Evolutionary conservation across 2,797 vertebrate genomes (phyloP), one percentile per base, ranked within the genome.

Genomic region (Vireo griseus): DNA sequence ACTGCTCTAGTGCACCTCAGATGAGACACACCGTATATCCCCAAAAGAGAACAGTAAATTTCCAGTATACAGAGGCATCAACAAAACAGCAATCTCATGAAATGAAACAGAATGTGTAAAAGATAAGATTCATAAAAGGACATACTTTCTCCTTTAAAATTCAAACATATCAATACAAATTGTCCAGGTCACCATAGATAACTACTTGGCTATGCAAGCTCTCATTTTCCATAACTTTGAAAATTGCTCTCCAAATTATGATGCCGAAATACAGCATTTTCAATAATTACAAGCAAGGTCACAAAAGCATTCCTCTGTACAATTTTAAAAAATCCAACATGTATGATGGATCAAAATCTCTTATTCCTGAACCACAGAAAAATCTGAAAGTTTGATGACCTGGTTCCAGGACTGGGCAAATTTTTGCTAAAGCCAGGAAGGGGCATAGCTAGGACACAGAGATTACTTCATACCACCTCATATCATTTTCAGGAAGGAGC

Each of bases 71-170:
- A 57, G 47, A 84, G 35, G 21, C 25, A 90, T 54, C 35, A 75
- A 68, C 28, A 68, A 42, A 40, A 62, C 12, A 65, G 16, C 3
- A 3, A 26, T 31, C 37, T 12, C 29, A 77, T 35, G 9, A 84
- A 76, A 90, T 84, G 33, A 67, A 78, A 88, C 11, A 68, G 66
- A 92, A 86, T 16, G 7, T 11, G 3, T n/a, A 74, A 10, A 9
- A 75, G 25, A 5, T 50, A 78, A 72, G 35, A 81, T 18, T 65
- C 37, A 28, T 51, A 51, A 86, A 88, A 57, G 19, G 7, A 68
- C 8, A 91, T n/a, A 24, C 3, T 19, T 91, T 33, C 69, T 52
- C 28, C 28, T 82, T 91, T 73, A 82, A 73, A 89, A 91, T 88
- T 77, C 86, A 80, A 91, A 65, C 16, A 73, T 28, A 33, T 79